phyloP scores from a whole-genome alignment of 2,113 vertebrate species.

The Xiphorhynchus elegans region DNA sequence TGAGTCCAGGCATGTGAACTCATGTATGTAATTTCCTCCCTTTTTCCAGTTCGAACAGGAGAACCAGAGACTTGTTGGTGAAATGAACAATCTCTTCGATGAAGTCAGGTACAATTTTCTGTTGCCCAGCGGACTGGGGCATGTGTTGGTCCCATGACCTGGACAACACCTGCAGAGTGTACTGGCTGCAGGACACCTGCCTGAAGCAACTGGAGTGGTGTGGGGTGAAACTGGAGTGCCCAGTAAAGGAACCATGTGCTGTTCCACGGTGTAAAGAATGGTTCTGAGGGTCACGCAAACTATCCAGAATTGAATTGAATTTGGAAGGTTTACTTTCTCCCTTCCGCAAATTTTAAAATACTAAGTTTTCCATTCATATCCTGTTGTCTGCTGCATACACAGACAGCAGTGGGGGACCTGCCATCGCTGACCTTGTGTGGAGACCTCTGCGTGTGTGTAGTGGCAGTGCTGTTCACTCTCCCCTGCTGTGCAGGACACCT shows the following conservation, averaged over 20 bases:
- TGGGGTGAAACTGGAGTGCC: accelerated
- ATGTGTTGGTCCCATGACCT: accelerated
- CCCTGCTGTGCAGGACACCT: not conserved
- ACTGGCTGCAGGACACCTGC: not conserved
- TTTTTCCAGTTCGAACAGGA: slow-evolving; percentile 92
- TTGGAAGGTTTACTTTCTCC: not conserved
- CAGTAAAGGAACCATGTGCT: accelerated
- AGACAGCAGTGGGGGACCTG: accelerated
- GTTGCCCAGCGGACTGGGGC: accelerated
- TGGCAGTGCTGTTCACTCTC: not conserved
- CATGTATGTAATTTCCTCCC: not conserved
- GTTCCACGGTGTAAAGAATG: not conserved
- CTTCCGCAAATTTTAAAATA: not conserved
- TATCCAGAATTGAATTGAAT: not conserved
- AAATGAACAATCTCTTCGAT: slow-evolving; percentile 95
- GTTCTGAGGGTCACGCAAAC: not conserved
- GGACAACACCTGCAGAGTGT: not conserved
- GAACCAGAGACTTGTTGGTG: slow-evolving; percentile 92
- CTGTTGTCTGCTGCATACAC: accelerated
- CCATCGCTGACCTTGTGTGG: accelerated
- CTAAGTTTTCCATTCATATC: accelerated
- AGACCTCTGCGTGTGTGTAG: accelerated
- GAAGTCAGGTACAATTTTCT: slow-evolving; percentile 86
- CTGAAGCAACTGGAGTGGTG: accelerated
- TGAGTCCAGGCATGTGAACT: not conserved